Evolutionary conservation across 2,113 vertebrate species (phyloP).

Genomic region (Pygoscelis antarcticus): DNA sequence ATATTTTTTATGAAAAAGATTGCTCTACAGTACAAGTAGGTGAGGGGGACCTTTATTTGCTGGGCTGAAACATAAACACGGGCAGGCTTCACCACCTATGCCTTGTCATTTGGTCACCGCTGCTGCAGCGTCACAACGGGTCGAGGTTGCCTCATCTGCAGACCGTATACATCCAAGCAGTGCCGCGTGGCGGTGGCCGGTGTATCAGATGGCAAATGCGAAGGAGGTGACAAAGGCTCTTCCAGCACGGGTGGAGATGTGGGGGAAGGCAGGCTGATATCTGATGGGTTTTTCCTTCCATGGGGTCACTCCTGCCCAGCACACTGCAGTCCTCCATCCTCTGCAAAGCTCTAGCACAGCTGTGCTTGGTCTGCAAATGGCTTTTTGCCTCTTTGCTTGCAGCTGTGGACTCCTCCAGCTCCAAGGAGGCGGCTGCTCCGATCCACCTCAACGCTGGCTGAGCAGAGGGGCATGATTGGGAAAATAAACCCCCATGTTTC

Average conservation of each 20-base stretch:
- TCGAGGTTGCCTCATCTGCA: background rate
- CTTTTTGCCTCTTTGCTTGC: background rate
- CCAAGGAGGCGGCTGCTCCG: background rate
- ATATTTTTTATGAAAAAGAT: background rate
- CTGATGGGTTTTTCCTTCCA: background rate
- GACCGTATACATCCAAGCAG: accelerated
- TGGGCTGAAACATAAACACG: background rate
- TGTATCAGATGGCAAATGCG: background rate
- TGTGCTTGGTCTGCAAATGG: background rate
- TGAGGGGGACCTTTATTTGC: background rate
- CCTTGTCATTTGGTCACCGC: background rate
- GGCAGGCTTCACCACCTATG: background rate
- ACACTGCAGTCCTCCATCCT: background rate
- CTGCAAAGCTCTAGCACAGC: background rate
- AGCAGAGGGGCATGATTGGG: background rate
- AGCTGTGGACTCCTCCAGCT: background rate
- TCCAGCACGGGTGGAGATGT: accelerated
- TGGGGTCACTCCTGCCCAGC: background rate
- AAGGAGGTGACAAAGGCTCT: background rate
- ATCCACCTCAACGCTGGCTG: background rate
- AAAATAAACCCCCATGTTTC: background rate
- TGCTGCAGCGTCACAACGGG: accelerated
- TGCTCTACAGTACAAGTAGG: background rate
- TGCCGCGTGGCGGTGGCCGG: background rate
- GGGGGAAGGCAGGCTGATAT: background rate